Evolutionary conservation across 2,797 vertebrate species (phyloP), one percentile per base, ranked within the genome.

Genomic region (Bufotes viridis): DNA sequence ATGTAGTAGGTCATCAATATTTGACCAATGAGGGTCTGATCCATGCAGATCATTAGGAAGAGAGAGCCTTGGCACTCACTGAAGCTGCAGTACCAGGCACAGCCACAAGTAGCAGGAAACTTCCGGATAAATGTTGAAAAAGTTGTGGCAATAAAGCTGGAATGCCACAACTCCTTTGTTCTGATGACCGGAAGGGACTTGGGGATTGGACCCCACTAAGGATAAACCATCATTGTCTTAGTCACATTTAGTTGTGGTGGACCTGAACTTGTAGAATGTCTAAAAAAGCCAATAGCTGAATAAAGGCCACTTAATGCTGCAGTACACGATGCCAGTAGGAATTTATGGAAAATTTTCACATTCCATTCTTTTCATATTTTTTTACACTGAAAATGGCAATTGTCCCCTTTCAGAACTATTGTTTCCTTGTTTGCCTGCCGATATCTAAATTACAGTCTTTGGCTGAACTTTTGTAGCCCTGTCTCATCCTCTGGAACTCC

Each of bases 401-500:
- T 49, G 67, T 60, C 55, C 29, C 51, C 60, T 89, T 79, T 78
- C 70, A 17, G 10, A 86, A n/a, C 72, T 82, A 86, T 82, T 86
- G 84, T 87, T 89, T 89, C 84, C 84, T 89, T 89, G 80, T 87
- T 89, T 82, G 72, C 88, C 81, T 82, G 63, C 42, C 76, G 63
- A 65, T 82, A 79, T 80, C 88, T 86, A 82, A 78, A 86, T 86
- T 89, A 69, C 80, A 53, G 63, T 82, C 53, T 61, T 87, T 89
- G 88, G 88, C 88, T 89, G 88, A 86, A 89, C 88, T 86, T 87
- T 89, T 87, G 74, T 86, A 81, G 78, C 87, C 78, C 58, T 51
- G 57, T 82, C 75, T 89, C 70, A 82, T 86, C 88, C 78, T 85
- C 76, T 89, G 88, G 80, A 81, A 89, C 84, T 78, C 72, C 65